Evolutionary conservation across 2,888 invertebrate species (phyloP), one percentile per base, ranked within the genome.

Genomic region (Incurvaria masculella): DNA sequence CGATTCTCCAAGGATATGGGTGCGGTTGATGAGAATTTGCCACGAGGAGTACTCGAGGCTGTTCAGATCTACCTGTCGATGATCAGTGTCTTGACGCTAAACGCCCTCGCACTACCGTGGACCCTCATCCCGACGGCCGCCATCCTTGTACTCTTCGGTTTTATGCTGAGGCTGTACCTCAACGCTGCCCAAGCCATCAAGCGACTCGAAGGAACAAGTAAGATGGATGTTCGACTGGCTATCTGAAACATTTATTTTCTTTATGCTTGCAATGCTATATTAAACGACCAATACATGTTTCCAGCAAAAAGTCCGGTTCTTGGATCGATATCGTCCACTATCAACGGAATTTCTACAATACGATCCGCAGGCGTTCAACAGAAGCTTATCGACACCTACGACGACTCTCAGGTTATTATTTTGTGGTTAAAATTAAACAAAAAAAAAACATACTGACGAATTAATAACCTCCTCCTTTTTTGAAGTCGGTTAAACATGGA

Each of bases 1-100:
- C 74, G 93, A 53, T 92, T 94, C 60, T 87, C 92, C 1, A 93
- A 92, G 62, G 93, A 94, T 60, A 83, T 91, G 60, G 91, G 91
- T 1, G 82, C 86, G 0, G 84, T 91, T 61, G 91, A 91, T 57
- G 91, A 91, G 58, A 64, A 86, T 23, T 64, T 91, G 10, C 89
- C 89, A 0, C 83, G 85, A 52, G 82, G 82, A 21, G 68, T 83
- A 42, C 62, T 88, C 44, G 87, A 88, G 59, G 80, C 85, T 0
- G 63, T 81, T 17, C 84, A 85, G 61, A 79, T 78, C 69, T 78
- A 76, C 52, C 55, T 78, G 23, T 59, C 65, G 1, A 62, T 72
- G 56, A 48, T 55, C 0, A 76, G 75, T 54, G 65, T 76, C 26
- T 59, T 72, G 1, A 60, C 70, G 1, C 52, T 78, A 38, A 78